Evolutionary conservation across 1,140 invertebrate species (phyloP).

Genomic region (Ceratina japonica): DNA sequence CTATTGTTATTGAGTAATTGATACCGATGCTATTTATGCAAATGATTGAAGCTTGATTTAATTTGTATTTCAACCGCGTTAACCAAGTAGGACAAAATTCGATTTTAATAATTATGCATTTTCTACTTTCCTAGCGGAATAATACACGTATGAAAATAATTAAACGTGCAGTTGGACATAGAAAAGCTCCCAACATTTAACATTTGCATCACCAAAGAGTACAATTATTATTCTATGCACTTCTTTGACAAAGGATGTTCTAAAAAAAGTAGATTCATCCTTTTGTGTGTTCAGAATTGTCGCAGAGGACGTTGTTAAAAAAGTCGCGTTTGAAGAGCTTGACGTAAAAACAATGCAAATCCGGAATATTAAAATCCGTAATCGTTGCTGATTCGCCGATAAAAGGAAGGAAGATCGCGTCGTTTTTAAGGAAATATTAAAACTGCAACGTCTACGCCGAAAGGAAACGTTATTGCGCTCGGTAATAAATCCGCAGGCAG

Average conservation of each 20-base stretch:
- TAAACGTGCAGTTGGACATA: no score
- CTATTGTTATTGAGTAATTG: conserved; percentile 28
- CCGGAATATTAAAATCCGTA: conserved; percentile 5
- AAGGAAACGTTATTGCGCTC: conserved; percentile 17
- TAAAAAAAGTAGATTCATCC: not conserved
- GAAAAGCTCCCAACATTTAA: conserved; percentile 9
- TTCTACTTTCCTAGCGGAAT: no score
- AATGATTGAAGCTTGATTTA: not conserved
- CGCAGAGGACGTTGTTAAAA: no score
- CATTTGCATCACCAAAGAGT: no score
- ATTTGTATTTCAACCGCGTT: not conserved
- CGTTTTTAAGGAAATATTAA: not conserved
- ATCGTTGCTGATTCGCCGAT: not conserved
- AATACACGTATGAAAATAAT: not conserved
- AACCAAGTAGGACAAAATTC: not conserved
- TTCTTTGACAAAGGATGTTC: no score
- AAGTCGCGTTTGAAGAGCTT: not conserved
- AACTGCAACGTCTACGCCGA: not conserved
- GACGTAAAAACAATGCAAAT: not conserved
- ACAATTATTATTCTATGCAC: no score
- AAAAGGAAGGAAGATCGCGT: not conserved
- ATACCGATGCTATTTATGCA: not conserved
- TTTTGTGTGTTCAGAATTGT: not conserved
- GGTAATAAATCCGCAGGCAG: conserved; percentile 21
- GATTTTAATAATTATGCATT: not conserved